Base-by-base conservation (phyloP, 2,888 invertebrate genomes). In the Drosophila phalerata region DNA sequence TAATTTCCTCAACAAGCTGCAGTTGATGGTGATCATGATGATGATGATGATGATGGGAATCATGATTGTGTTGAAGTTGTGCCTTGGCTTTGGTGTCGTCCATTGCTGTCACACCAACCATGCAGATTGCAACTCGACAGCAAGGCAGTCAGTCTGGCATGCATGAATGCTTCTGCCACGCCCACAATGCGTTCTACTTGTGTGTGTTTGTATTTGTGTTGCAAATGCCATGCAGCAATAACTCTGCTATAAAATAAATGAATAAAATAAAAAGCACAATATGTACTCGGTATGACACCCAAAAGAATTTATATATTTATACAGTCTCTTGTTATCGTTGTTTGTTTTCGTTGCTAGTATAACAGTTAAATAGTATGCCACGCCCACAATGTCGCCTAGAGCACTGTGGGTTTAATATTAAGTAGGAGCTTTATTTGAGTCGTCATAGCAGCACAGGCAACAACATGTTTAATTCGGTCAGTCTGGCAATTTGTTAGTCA, bases 41-140 rank as follows among this genome's bases (percentile, higher is more conserved):
- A 43, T 48, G 43, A 43, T 49, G 32, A 47, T 52, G 55, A 17
- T 34, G 30, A 40, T 71, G 43, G 30, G 25, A 37, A 42, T 38
- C 68, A 42, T 62, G 53, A 62, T 55, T 40, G 34, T 52, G 67
- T 57, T 73, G 68, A 64, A 51, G 62, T 62, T 62, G 38, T 49
- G 69, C 69, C 53, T 61, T 60, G 63, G 43, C 63, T 74, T 60
- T 63, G 43, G 43, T 47, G 53, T 19, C 52, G 28, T 56, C 37
- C 53, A 48, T 38, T 34, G 34, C 53, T 51, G 69, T 10, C 48
- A 42, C 43, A 40, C n/a, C 52, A 73, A 40, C n/a, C 52, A 73
- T 77, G 75, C 74, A 76, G 69, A 58, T 74, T 79, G 75, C 65
- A 74, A 62, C 32, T 43, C 43, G 40, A 25, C 45, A 49, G 34